phyloP scores from a whole-genome alignment of 2,113 vertebrate genomes.

The Turdus rufiventris region DNA sequence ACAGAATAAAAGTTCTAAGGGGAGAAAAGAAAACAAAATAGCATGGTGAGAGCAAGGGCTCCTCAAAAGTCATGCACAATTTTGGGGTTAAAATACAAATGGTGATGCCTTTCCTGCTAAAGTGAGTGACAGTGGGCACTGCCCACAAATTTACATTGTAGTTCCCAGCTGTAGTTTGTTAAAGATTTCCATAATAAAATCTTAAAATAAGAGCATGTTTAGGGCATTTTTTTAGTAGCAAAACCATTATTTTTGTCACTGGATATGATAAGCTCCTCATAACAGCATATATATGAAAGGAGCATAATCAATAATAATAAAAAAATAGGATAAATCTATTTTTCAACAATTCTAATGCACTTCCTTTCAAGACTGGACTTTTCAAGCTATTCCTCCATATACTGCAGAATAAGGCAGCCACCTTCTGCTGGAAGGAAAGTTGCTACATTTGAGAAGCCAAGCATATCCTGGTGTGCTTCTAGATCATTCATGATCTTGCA shows the following conservation, averaged over 20 bases:
- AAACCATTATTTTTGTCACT: not conserved
- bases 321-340: not conserved
- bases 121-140: not conserved
- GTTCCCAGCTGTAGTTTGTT: not conserved
- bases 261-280: not conserved
- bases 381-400: not conserved
- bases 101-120: not conserved
- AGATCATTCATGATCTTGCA: slow-evolving; percentile 36
- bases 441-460: not conserved
- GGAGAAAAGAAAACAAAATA: not conserved
- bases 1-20: not conserved
- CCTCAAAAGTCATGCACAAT: not conserved
- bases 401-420: not conserved
- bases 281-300: not conserved
- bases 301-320: not conserved
- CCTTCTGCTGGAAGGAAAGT: slow-evolving; percentile 10
- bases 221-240: not conserved
- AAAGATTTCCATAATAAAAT: not conserved
- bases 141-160: not conserved
- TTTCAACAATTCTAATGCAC: not conserved
- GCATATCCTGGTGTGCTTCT: not conserved
- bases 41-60: not conserved
- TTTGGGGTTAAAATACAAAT: not conserved
- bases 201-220: not conserved
- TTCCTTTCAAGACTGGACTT: not conserved